Evolutionary conservation across 2,797 vertebrate genomes (phyloP).

Genomic region (Setipinna tenuifilis): DNA sequence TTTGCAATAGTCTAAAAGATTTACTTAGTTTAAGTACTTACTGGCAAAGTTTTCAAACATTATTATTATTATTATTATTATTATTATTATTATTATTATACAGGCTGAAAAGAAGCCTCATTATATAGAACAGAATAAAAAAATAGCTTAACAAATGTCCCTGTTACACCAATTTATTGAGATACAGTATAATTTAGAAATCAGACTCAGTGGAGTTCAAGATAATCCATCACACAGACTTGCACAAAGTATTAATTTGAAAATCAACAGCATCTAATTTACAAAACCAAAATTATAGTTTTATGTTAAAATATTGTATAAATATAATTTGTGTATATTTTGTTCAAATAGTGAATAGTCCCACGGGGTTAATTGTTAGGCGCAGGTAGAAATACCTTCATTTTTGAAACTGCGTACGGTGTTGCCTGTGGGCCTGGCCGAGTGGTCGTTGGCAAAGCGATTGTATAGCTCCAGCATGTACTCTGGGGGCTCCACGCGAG

Average conservation of each 20-base stretch:
- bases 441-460: conserved; percentile 82
- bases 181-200: neutral
- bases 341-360: too few relatives aligned
- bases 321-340: too few relatives aligned
- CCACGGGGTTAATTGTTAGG: neutral
- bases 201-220: too few relatives aligned
- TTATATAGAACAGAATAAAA: too few relatives aligned
- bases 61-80: too few relatives aligned
- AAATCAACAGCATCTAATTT: neutral
- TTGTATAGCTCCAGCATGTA: conserved; percentile 97
- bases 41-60: neutral
- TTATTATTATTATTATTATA: too few relatives aligned
- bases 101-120: too few relatives aligned
- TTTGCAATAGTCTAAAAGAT: neutral
- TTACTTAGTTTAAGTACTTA: neutral
- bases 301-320: too few relatives aligned
- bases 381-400: conserved; percentile 79
- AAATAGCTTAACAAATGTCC: too few relatives aligned
- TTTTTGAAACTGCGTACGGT: conserved; percentile 94
- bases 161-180: too few relatives aligned
- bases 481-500: conserved; percentile 84
- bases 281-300: neutral
- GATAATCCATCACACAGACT: neutral
- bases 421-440: conserved; percentile 83
- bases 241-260: neutral